Percentiles rank a stretch among this genome's conserved stretches.
Evolutionary conservation across 2,797 vertebrate genomes (phyloP).

Genomic region (Notoglanidium macrostoma): DNA sequence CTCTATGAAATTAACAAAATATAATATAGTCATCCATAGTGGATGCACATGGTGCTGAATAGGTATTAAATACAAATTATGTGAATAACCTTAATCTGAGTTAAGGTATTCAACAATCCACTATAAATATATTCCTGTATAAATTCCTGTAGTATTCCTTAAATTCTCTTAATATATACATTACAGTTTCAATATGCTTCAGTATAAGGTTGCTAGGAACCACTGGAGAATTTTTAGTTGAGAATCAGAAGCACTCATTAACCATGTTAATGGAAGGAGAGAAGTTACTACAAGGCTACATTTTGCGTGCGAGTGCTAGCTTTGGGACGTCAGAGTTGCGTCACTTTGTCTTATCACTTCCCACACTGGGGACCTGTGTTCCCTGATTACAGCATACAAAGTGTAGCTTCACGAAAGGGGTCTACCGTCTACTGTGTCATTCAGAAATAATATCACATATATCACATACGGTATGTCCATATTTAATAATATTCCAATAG

Average conservation of each 20-base stretch:
- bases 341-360: conserved; percentile 60
- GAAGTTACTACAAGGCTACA: background rate
- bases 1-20: background rate
- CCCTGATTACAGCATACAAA: conserved; percentile 53
- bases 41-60: background rate
- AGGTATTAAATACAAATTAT: background rate
- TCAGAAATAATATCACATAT: background rate
- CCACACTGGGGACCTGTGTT: conserved; percentile 43
- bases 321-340: conserved; percentile 50
- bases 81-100: background rate
- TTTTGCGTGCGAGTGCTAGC: conserved; percentile 12
- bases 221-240: background rate
- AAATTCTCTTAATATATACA: background rate
- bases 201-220: background rate
- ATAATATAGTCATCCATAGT: background rate
- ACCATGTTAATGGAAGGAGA: background rate
- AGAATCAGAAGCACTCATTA: background rate
- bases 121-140: background rate
- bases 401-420: background rate
- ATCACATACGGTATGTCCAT: background rate
- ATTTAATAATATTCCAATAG: background rate
- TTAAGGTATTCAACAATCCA: background rate
- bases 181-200: background rate
- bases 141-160: background rate
- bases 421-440: background rate